Evolutionary conservation across 2,797 vertebrate genomes (phyloP).

Genomic region (Rhinoraja longicauda): DNA sequence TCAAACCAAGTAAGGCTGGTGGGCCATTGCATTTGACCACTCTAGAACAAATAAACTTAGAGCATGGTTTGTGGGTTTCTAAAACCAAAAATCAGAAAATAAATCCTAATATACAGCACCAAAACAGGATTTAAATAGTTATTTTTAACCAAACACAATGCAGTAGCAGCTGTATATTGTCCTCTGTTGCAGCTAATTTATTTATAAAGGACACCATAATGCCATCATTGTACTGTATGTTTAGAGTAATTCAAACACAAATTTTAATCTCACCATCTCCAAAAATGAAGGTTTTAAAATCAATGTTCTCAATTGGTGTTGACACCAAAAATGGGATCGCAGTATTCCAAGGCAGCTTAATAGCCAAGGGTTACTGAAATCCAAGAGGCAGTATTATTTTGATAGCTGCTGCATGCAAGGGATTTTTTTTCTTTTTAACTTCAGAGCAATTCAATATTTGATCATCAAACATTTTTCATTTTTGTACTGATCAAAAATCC

Average conservation of each 20-base stretch:
- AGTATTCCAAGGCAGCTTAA: neutral
- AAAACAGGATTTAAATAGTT: neutral
- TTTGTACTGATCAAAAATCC: neutral
- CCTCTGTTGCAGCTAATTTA: too few relatives aligned
- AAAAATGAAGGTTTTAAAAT: neutral
- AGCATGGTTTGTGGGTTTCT: neutral
- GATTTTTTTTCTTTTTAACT: neutral
- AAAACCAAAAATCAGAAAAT: neutral
- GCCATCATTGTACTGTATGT: too few relatives aligned
- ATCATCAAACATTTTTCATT: neutral
- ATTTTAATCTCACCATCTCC: too few relatives aligned
- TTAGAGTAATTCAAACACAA: too few relatives aligned
- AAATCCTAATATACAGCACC: neutral
- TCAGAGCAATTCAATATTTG: neutral
- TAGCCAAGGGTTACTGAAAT: too few relatives aligned
- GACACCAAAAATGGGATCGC: neutral
- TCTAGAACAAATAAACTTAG: neutral
- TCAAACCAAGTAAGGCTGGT: neutral
- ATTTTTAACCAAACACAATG: too few relatives aligned
- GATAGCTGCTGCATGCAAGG: neutral
- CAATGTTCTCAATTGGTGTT: neutral
- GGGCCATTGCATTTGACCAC: neutral
- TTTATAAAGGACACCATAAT: too few relatives aligned
- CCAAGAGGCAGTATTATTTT: neutral
- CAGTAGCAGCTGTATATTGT: too few relatives aligned